Percentiles rank a stretch among this genome's conserved stretches.
Evolutionary conservation across 2,113 vertebrate species (phyloP).

Genomic region (Prochilodus magdalenae): DNA sequence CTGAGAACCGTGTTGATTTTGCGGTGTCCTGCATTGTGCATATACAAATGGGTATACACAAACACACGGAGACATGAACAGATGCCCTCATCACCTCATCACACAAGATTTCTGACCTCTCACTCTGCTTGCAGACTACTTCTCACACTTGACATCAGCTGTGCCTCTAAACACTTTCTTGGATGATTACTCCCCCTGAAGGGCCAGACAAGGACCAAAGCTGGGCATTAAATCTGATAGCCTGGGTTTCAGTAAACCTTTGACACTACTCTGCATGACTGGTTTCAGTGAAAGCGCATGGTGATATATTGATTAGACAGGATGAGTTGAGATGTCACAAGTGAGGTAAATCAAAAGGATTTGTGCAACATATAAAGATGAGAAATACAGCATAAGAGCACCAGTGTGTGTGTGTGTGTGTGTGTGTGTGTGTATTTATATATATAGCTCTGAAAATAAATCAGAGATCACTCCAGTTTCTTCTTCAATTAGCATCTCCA

Average conservation of each 20-base stretch:
- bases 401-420: neutral
- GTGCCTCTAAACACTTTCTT: neutral
- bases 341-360: neutral
- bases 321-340: neutral
- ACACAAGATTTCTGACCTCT: neutral
- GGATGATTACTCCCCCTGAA: neutral
- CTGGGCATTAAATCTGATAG: slow-evolving; percentile 3
- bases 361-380: neutral
- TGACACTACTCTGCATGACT: neutral
- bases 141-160: slow-evolving; percentile 16
- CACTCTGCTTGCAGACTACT: neutral
- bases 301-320: neutral
- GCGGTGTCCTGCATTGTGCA: neutral
- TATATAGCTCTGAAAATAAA: too few relatives aligned
- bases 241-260: slow-evolving; percentile 3
- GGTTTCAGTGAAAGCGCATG: neutral
- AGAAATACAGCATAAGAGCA: neutral
- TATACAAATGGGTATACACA: neutral
- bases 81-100: neutral
- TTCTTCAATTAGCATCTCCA: too few relatives aligned
- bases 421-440: too few relatives aligned
- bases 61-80: neutral
- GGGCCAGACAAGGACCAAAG: neutral
- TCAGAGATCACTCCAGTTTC: too few relatives aligned
- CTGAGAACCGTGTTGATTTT: slow-evolving; percentile 30